Percentiles rank a stretch among this genome's conserved stretches.
These are phyloP conservation scores for Pituophis catenifer DNA, from an alignment of 2,113 vertebrate species.

Conservation along the genomic window DNA sequence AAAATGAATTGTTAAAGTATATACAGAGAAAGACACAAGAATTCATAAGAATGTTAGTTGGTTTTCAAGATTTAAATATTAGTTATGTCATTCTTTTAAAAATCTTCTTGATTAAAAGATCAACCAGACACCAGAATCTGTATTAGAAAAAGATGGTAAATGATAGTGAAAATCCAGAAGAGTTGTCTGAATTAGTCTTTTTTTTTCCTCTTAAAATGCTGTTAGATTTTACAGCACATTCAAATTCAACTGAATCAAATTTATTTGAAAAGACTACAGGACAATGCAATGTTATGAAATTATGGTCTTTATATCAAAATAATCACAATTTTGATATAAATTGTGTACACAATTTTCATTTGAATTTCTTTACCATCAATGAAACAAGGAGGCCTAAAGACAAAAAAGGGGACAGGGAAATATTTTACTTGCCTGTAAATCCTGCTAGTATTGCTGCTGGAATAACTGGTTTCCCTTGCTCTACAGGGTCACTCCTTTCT, in stretches of 20 bases:
- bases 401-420: neutral
- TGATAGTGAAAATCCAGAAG: neutral
- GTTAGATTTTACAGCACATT: neutral
- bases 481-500: constrained; percentile 78
- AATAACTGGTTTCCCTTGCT: constrained; percentile 85
- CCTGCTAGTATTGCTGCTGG: constrained; percentile 85
- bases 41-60: accelerated
- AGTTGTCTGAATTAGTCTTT: neutral
- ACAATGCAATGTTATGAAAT: constrained; percentile 24
- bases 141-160: neutral
- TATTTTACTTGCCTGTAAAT: constrained; percentile 79
- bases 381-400: neutral
- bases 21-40: constrained; percentile 1
- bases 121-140: neutral
- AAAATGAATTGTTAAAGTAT: constrained; percentile 6
- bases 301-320: neutral
- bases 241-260: neutral
- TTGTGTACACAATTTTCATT: neutral
- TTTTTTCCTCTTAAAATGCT: neutral
- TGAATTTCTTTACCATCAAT: neutral
- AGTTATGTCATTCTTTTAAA: neutral
- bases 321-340: too few relatives aligned
- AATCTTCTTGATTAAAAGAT: neutral
- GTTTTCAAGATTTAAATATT: neutral
- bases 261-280: neutral